These are phyloP conservation scores for Narcine bancroftii DNA, from an alignment of 2,113 vertebrate species.

Conservation along the genomic window DNA sequence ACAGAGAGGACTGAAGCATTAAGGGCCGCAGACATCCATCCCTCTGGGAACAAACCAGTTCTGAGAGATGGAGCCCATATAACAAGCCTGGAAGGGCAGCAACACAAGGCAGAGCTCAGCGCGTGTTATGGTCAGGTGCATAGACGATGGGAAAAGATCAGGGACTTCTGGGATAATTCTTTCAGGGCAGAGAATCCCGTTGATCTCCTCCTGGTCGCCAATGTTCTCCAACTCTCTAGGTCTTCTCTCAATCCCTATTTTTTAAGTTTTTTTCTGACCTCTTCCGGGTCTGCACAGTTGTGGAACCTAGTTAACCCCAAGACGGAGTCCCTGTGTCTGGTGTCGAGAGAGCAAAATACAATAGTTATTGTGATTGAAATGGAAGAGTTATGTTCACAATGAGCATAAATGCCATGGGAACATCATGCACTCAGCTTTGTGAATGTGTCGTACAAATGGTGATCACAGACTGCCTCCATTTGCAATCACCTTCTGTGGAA, in stretches of 20 bases:
- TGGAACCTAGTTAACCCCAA: background rate
- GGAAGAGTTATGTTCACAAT: background rate
- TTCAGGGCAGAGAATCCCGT: background rate
- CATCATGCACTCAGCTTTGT: background rate
- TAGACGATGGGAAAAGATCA: background rate
- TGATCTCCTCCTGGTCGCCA: too few species aligned
- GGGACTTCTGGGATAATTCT: background rate
- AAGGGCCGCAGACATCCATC: background rate
- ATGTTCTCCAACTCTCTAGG: background rate
- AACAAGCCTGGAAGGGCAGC: background rate
- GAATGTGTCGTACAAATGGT: background rate
- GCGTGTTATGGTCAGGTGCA: background rate
- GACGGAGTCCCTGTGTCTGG: background rate
- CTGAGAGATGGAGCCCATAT: background rate
- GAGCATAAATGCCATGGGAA: background rate
- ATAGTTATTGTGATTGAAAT: background rate
- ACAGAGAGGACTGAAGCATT: background rate
- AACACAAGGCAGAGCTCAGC: background rate
- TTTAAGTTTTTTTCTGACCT: background rate
- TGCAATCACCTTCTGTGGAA: conserved; percentile 75
- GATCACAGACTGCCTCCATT: background rate
- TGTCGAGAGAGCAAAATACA: background rate
- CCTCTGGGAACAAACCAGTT: too few species aligned
- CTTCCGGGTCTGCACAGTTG: background rate
- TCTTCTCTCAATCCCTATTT: background rate